phyloP scores from a whole-genome alignment of 2,113 vertebrate genomes.

The Sylvia atricapilla region DNA sequence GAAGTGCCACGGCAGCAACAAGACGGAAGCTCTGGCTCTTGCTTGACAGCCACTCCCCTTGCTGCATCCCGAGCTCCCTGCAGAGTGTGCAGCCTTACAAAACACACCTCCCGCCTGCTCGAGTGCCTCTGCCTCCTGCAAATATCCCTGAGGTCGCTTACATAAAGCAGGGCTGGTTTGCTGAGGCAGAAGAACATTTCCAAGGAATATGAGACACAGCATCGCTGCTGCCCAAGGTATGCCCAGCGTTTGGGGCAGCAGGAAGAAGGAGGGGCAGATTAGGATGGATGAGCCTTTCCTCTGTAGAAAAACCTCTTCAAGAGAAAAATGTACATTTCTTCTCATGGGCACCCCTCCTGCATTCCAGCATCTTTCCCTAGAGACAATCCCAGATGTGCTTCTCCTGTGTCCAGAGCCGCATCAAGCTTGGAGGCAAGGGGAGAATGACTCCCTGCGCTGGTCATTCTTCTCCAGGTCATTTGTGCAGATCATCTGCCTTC shows the following conservation, averaged over 20 bases:
- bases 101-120: not conserved
- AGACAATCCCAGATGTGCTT: not conserved
- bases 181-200: not conserved
- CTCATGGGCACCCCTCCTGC: not conserved
- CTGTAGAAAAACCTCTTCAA: not conserved
- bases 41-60: not conserved
- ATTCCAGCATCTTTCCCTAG: not conserved
- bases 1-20: not conserved
- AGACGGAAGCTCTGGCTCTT: not conserved
- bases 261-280: not conserved
- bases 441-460: not conserved
- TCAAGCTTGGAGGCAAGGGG: not conserved
- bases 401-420: not conserved
- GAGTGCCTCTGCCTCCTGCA: not conserved
- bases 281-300: not conserved
- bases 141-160: not conserved
- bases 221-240: accelerated
- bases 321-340: not conserved
- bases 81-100: not conserved
- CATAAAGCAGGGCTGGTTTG: not conserved
- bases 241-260: not conserved
- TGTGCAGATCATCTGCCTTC: not conserved
- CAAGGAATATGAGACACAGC: not conserved
- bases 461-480: not conserved
- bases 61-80: not conserved